Evolutionary conservation across 2,113 vertebrate genomes (phyloP).

Genomic region (Tichodroma muraria): DNA sequence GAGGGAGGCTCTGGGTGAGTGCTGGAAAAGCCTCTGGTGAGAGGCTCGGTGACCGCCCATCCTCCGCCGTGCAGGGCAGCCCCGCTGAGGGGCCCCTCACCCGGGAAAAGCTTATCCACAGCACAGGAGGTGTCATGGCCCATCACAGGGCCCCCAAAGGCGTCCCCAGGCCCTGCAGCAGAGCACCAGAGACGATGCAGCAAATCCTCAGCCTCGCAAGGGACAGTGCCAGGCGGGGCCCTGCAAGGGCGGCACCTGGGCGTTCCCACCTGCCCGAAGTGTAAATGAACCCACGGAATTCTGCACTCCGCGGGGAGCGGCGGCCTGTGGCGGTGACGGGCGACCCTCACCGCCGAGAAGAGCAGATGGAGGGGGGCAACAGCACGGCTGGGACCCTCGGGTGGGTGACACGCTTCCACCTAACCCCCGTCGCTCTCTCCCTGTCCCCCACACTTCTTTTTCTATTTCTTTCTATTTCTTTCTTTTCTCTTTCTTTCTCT

Average conservation of each 20-base stretch:
- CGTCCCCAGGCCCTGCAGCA: not conserved
- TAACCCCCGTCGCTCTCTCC: not conserved
- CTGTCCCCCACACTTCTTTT: no score
- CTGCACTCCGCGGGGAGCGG: not conserved
- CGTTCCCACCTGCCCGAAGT: no score
- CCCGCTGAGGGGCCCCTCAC: not conserved
- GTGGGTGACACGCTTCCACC: not conserved
- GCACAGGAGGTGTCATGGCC: not conserved
- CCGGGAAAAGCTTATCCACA: not conserved
- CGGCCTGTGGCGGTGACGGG: accelerated
- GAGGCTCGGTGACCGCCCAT: not conserved
- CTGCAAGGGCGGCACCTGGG: no score
- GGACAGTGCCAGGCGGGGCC: not conserved
- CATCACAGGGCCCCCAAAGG: not conserved
- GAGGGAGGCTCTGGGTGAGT: not conserved
- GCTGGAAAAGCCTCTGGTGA: no score
- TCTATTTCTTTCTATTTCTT: no score
- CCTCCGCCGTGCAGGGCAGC: not conserved
- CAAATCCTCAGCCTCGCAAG: not conserved
- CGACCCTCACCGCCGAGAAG: not conserved
- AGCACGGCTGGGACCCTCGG: accelerated
- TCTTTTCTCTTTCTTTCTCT: no score
- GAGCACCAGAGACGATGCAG: not conserved
- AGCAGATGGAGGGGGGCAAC: not conserved
- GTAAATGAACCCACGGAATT: not conserved